Conservation (phyloP, 2,888 invertebrate genomes). For the Schizotus pectinicornis region DNA sequence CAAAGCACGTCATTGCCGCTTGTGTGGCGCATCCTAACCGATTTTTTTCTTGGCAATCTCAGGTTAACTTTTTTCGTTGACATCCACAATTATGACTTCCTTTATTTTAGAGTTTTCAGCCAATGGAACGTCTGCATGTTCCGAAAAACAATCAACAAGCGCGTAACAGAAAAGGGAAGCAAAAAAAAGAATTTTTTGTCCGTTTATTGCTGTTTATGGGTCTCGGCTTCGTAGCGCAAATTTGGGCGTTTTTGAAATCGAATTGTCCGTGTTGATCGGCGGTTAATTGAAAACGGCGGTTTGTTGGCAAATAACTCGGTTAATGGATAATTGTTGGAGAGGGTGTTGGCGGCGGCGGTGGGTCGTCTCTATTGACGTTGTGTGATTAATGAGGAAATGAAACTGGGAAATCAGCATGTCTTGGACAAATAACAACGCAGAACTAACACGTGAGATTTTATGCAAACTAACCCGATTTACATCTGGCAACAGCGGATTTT, state of each 20-base stretch:
- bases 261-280: too few species aligned
- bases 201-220: too few species aligned
- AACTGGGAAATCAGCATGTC: slow-evolving; percentile 20
- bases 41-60: slow-evolving; percentile 21
- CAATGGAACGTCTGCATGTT: too few species aligned
- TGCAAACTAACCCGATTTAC: slow-evolving; percentile 23
- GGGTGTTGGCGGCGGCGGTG: background rate
- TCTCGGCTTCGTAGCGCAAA: too few species aligned
- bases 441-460: slow-evolving; percentile 27
- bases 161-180: too few species aligned
- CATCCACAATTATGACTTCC: slow-evolving; percentile 22
- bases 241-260: too few species aligned
- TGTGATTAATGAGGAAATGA: slow-evolving; percentile 8
- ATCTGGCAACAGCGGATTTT: slow-evolving; percentile 27
- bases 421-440: slow-evolving; percentile 23
- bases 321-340: too few species aligned
- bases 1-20: slow-evolving; percentile 17
- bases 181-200: too few species aligned
- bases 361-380: background rate
- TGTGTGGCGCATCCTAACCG: slow-evolving; percentile 5
- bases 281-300: too few species aligned
- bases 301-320: too few species aligned
- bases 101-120: slow-evolving; percentile 6
- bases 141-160: too few species aligned
- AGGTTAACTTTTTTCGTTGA: slow-evolving; percentile 17